Percentiles rank a stretch among this genome's conserved stretches.
Conservation (phyloP, 2,888 invertebrate genomes). For the Aporophyla nigra region DNA sequence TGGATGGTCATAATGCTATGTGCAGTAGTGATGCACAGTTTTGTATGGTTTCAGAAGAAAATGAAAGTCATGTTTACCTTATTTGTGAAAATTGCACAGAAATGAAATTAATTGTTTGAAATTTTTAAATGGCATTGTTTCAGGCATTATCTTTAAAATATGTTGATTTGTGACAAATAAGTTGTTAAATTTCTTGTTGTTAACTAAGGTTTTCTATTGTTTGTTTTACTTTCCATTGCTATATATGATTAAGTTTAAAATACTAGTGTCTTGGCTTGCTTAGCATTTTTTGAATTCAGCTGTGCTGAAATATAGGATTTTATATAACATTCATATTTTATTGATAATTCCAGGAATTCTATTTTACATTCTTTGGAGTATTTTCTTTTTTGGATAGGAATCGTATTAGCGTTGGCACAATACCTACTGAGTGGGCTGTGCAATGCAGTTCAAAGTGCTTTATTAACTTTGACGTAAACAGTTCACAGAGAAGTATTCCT, state of each 20-base stretch:
- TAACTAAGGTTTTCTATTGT: constrained; percentile 5
- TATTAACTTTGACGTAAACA: background rate
- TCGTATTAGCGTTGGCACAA: background rate
- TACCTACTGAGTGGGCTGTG: background rate
- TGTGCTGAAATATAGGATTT: background rate
- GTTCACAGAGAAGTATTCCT: background rate
- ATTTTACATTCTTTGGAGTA: background rate
- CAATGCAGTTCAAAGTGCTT: background rate
- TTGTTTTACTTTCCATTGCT: constrained; percentile 17
- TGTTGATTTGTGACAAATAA: background rate
- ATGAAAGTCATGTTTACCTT: constrained; percentile 82
- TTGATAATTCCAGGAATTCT: background rate
- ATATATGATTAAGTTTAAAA: background rate
- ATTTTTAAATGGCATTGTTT: background rate
- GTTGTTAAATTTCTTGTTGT: constrained; percentile 2
- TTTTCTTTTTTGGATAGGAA: background rate
- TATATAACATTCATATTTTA: background rate
- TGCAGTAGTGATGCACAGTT: constrained; percentile 81
- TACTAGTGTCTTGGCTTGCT: background rate
- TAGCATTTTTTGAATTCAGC: constrained; percentile 16
- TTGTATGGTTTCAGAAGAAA: constrained; percentile 76
- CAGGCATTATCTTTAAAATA: constrained; percentile 1
- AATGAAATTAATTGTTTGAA: constrained; percentile 74
- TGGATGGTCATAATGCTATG: constrained; percentile 78
- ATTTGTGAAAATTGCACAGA: constrained; percentile 84